Conservation (phyloP, 2,888 invertebrate genomes). For the Blera fallax region DNA sequence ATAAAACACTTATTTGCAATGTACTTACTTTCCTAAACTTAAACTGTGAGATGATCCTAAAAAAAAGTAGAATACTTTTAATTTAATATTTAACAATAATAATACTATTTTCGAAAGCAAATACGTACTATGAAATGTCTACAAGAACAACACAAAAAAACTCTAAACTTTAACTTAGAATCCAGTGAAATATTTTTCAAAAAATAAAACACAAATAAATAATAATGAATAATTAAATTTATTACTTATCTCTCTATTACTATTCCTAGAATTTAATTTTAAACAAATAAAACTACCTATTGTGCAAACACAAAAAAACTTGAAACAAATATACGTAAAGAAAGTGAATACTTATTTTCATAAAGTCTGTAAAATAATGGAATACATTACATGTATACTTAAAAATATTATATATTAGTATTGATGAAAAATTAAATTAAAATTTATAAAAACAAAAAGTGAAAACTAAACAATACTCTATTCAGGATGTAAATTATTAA, state of each 20-base stretch:
- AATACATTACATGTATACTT: slow-evolving; percentile 75
- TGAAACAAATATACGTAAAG: slow-evolving; percentile 72
- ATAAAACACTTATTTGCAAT: slow-evolving; percentile 62
- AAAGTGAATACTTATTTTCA: slow-evolving; percentile 73
- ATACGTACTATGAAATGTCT: slow-evolving; percentile 35
- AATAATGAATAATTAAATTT: slow-evolving; percentile 58
- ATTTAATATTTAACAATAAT: slow-evolving; percentile 35
- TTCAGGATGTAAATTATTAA: slow-evolving; percentile 71
- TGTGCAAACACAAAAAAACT: slow-evolving; percentile 62
- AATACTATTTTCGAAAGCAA: slow-evolving; percentile 56
- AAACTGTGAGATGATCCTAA: slow-evolving; percentile 64
- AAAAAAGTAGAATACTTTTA: slow-evolving; percentile 29
- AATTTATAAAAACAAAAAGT: slow-evolving; percentile 18
- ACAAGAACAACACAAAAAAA: slow-evolving; percentile 46
- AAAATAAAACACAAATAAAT: slow-evolving; percentile 38
- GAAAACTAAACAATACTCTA: slow-evolving; percentile 62
- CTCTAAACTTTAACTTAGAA: slow-evolving; percentile 42
- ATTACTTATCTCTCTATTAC: slow-evolving; percentile 71
- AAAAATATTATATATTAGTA: slow-evolving; percentile 70
- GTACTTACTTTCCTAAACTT: slow-evolving; percentile 68
- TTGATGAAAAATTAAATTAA: slow-evolving; percentile 53
- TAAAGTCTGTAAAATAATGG: slow-evolving; percentile 74
- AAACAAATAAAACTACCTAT: slow-evolving; percentile 67
- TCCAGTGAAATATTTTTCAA: slow-evolving; percentile 71
- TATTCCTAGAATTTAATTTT: slow-evolving; percentile 73